These are phyloP conservation scores for Thymelicus lineola DNA, from an alignment of 2,888 invertebrate genomes.

Conservation along the genomic window DNA sequence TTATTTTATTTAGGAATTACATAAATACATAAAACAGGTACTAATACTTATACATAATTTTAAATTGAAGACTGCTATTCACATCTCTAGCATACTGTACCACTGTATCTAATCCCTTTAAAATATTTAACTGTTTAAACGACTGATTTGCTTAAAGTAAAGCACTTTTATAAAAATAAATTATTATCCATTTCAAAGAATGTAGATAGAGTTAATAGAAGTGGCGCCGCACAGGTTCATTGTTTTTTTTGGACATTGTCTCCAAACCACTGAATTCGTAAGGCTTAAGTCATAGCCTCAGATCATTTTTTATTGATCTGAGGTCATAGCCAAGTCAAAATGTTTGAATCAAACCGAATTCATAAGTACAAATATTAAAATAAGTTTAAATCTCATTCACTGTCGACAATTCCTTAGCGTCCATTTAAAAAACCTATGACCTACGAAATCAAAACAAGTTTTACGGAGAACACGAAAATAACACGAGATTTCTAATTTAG, in stretches of 20 bases:
- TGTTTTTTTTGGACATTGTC: conserved; percentile 53
- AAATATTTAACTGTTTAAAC: no score
- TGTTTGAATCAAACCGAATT: conserved; percentile 3
- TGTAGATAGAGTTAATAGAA: conserved; percentile 60
- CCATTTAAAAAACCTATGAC: no score
- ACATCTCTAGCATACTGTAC: no score
- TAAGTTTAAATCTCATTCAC: no score
- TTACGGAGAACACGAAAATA: conserved; percentile 42
- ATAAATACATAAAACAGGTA: no score
- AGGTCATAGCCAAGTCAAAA: background rate
- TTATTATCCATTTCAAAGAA: conserved; percentile 2
- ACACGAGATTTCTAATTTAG: conserved; percentile 55
- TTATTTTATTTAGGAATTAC: no score
- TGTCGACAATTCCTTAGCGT: no score
- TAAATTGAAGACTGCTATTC: no score
- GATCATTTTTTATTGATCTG: no score
- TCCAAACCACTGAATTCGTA: conserved; percentile 24
- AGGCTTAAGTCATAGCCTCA: conserved; percentile 13
- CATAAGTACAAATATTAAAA: background rate
- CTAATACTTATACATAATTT: no score
- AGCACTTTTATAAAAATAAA: conserved; percentile 8
- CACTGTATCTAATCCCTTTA: no score
- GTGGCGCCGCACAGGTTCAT: conserved; percentile 66
- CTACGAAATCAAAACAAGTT: background rate
- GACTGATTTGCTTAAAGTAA: background rate